A percentile compares a stretch with the other conserved stretches of the same genome.
Evolutionary conservation across 2,113 vertebrate species (phyloP).

Genomic region (Campylorhamphus procurvoides): DNA sequence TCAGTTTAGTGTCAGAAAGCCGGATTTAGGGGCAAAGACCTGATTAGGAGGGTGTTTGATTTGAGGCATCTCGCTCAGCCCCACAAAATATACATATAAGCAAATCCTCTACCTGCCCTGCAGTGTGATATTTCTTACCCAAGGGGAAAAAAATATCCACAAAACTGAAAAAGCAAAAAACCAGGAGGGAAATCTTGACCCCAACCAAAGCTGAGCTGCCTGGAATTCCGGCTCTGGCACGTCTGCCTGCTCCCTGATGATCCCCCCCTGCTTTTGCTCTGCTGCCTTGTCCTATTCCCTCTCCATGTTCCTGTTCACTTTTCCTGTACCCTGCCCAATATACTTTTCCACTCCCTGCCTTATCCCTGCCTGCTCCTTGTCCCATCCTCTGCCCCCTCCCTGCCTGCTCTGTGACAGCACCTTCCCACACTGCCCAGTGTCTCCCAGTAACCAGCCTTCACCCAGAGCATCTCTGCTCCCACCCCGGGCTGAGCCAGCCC

Average conservation of each 20-base stretch:
- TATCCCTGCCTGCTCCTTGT: neutral
- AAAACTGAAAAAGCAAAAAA: neutral
- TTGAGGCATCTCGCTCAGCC: neutral
- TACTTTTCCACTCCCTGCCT: neutral
- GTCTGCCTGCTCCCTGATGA: neutral
- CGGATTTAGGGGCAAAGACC: neutral
- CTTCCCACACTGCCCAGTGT: neutral
- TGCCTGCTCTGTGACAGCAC: neutral
- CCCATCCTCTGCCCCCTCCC: neutral
- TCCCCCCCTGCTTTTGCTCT: neutral
- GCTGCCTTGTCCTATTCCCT: neutral
- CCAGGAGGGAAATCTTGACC: neutral
- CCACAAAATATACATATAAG: accelerated
- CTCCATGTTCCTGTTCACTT: neutral
- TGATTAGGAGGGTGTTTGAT: neutral
- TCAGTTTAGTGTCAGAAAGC: neutral
- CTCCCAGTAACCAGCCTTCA: neutral
- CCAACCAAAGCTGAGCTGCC: accelerated
- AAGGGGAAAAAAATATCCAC: neutral
- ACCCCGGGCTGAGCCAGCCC: neutral
- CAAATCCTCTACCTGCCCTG: neutral
- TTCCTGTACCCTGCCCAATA: neutral
- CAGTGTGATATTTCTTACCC: neutral
- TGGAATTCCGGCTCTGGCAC: accelerated
- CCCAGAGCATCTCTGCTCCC: neutral